These are phyloP conservation scores for Neelides sp. DNA, from an alignment of 1,140 invertebrate species.

Conservation along the genomic window DNA sequence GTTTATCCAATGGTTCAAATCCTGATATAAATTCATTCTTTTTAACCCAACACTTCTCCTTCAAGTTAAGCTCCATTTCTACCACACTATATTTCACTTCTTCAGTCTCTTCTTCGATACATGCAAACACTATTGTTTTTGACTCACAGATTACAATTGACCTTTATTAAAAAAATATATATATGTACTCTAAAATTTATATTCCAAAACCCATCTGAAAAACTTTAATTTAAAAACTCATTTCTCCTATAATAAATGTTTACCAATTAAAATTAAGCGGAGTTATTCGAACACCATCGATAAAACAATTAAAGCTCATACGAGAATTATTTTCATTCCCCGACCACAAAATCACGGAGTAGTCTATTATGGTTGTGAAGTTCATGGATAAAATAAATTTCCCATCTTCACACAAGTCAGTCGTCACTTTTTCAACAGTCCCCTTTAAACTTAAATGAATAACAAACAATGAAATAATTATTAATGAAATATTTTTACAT, in stretches of 20 bases:
- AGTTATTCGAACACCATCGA: constrained; percentile 43
- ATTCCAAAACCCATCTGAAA: too few species aligned
- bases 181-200: too few species aligned
- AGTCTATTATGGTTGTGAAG: constrained; percentile 54
- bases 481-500: too few species aligned
- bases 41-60: constrained; percentile 37
- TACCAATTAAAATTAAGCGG: constrained; percentile 62
- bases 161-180: too few species aligned
- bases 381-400: constrained; percentile 47
- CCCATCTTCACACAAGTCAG: constrained; percentile 24
- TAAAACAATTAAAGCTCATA: constrained; percentile 51
- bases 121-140: constrained; percentile 34
- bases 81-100: not conserved
- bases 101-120: too few species aligned
- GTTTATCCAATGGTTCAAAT: constrained; percentile 38
- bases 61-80: constrained; percentile 20
- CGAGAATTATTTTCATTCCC: constrained; percentile 59
- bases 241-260: too few species aligned
- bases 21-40: constrained; percentile 35
- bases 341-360: constrained; percentile 62
- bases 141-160: constrained; percentile 28
- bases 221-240: too few species aligned
- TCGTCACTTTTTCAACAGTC: constrained; percentile 22
- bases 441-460: constrained; percentile 16
- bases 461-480: not conserved